These are phyloP conservation scores for Deilephila porcellus DNA, from an alignment of 2,888 invertebrate species.

Conservation along the genomic window DNA sequence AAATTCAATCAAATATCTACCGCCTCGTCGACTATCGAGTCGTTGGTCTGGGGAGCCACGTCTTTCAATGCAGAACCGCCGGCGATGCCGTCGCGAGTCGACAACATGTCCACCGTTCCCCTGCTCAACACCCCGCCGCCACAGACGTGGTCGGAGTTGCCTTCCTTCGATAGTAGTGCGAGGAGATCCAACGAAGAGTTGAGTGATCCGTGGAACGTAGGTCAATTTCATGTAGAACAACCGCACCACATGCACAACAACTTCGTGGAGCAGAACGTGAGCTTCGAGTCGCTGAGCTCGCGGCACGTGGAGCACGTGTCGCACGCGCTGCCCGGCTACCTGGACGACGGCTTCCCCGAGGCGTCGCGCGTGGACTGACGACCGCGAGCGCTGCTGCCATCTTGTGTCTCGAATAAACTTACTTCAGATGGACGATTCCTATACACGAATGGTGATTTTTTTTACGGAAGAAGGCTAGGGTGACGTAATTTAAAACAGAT, in stretches of 20 bases:
- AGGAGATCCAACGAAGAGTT: slow-evolving; percentile 59
- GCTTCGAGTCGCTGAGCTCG: slow-evolving; percentile 68
- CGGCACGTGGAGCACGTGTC: slow-evolving; percentile 60
- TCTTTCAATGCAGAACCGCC: slow-evolving; percentile 55
- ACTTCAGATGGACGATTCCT: slow-evolving; percentile 46
- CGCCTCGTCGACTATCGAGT: slow-evolving; percentile 62
- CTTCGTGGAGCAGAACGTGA: slow-evolving; percentile 73
- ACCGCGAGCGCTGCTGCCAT: slow-evolving; percentile 41
- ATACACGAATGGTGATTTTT: slow-evolving; percentile 32
- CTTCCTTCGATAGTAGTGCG: slow-evolving; percentile 63
- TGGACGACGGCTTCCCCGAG: slow-evolving; percentile 73
- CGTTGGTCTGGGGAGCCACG: slow-evolving; percentile 69
- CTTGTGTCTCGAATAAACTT: slow-evolving; percentile 40
- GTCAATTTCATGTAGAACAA: slow-evolving; percentile 75
- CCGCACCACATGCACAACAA: slow-evolving; percentile 70
- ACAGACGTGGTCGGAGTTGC: slow-evolving; percentile 66
- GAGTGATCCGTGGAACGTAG: slow-evolving; percentile 73
- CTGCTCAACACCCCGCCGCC: slow-evolving; percentile 70
- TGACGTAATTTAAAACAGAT: slow-evolving; percentile 60
- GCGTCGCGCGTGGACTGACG: slow-evolving; percentile 77
- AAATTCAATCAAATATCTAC: slow-evolving; percentile 61
- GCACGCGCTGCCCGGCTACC: slow-evolving; percentile 64
- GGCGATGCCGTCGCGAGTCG: slow-evolving; percentile 51
- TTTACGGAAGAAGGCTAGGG: slow-evolving; percentile 48
- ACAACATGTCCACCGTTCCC: slow-evolving; percentile 52